These are phyloP conservation scores for Brotula barbata DNA, from an alignment of 2,797 vertebrate genomes.

Conservation along the genomic window DNA sequence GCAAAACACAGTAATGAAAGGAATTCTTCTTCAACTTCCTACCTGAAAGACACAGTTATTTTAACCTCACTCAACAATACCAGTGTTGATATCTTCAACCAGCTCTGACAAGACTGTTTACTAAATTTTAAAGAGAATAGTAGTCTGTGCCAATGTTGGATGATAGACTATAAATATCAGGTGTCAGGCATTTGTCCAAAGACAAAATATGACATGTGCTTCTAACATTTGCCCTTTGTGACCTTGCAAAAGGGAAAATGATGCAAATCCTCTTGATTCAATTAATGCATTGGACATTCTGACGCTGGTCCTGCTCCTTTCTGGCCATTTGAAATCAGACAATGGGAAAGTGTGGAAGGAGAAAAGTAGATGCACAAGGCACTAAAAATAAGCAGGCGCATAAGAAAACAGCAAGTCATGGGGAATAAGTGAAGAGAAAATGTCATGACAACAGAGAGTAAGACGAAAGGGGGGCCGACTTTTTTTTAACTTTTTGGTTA, in stretches of 20 bases:
- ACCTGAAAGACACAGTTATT: too few relatives aligned
- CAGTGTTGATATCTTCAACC: conserved; percentile 10
- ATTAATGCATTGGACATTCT: conserved; percentile 22
- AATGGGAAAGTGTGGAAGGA: background rate
- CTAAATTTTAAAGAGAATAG: conserved; percentile 11
- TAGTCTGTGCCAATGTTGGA: conserved; percentile 14
- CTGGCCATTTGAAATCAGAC: conserved; percentile 15
- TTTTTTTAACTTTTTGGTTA: background rate
- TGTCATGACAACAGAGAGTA: conserved; percentile 12
- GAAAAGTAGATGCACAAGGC: conserved; percentile 2
- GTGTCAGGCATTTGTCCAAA: conserved; percentile 20
- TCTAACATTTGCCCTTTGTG: conserved; percentile 36
- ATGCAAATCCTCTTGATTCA: conserved; percentile 20
- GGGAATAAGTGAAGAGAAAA: conserved; percentile 2
- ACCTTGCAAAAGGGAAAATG: conserved; percentile 34
- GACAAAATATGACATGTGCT: conserved; percentile 35
- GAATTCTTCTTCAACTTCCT: too few relatives aligned
- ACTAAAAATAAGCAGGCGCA: conserved; percentile 21
- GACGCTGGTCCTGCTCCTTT: conserved; percentile 2
- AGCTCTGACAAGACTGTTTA: conserved; percentile 15
- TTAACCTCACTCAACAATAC: too few relatives aligned
- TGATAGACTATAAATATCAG: conserved; percentile 33
- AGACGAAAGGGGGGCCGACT: background rate
- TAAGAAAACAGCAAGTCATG: conserved; percentile 10
- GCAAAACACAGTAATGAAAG: too few relatives aligned